Conservation (phyloP, 2,797 vertebrate genomes). For the Gallinago solitaria region DNA sequence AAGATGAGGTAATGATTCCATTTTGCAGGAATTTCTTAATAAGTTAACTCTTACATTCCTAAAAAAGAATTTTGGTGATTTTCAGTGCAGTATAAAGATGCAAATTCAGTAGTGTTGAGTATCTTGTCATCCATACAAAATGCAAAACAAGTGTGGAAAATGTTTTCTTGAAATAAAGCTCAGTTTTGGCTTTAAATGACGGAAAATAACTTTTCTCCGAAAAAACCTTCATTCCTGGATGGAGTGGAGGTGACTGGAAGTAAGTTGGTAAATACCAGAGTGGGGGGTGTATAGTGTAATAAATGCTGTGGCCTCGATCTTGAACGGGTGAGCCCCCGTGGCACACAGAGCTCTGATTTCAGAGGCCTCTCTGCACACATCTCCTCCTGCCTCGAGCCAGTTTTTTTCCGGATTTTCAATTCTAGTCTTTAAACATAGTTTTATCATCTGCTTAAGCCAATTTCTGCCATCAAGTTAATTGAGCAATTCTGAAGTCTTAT, state of each 20-base stretch:
- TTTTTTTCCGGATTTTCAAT: neutral
- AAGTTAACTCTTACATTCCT: neutral
- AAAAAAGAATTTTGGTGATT: neutral
- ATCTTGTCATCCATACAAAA: neutral
- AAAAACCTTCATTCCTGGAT: neutral
- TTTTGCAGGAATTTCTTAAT: constrained; percentile 13
- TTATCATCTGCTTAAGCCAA: neutral
- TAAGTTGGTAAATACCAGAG: neutral
- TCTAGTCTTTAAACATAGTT: neutral
- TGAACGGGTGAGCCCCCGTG: neutral
- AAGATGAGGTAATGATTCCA: neutral
- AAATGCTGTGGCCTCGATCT: neutral
- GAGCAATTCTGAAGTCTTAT: neutral
- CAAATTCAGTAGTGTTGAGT: neutral
- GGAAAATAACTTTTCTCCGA: neutral
- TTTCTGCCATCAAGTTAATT: neutral
- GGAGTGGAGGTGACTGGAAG: neutral
- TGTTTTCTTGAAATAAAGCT: neutral
- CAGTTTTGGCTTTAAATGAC: neutral
- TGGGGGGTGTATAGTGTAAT: neutral
- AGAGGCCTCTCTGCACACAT: neutral
- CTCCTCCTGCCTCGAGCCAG: fast-evolving
- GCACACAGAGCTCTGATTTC: neutral
- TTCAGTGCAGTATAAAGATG: neutral
- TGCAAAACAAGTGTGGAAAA: neutral